Percentiles rank a stretch among this genome's conserved stretches.
phyloP scores from a whole-genome alignment of 2,797 vertebrate genomes.

The Karalla daura region DNA sequence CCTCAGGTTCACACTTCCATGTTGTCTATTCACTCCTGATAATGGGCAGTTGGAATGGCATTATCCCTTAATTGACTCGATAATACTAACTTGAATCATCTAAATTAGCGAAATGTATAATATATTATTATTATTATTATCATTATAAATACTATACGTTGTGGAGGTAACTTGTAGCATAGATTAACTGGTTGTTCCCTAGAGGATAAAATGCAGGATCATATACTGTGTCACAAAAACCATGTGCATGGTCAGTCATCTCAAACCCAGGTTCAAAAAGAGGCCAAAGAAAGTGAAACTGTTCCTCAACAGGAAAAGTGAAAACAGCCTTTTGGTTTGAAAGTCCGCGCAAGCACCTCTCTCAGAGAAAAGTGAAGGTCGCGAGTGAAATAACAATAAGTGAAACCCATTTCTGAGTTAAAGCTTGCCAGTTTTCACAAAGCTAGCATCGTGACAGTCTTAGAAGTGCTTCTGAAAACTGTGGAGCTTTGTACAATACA shows the following conservation, averaged over 20 bases:
- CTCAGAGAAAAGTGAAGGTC: neutral
- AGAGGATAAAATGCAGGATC: too few relatives aligned
- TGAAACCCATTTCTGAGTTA: neutral
- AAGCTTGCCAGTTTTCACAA: neutral
- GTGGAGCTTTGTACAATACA: neutral
- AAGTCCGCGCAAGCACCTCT: neutral
- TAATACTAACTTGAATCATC: too few relatives aligned
- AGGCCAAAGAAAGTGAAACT: neutral
- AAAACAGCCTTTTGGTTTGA: conserved; percentile 1
- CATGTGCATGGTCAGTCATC: neutral
- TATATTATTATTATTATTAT: too few relatives aligned
- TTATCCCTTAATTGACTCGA: too few relatives aligned
- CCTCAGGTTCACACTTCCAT: too few relatives aligned
- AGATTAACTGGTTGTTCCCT: too few relatives aligned
- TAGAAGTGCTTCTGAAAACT: neutral
- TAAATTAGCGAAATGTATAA: too few relatives aligned
- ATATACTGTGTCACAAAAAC: neutral
- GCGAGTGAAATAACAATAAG: neutral
- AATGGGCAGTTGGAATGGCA: too few relatives aligned
- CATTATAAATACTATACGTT: too few relatives aligned
- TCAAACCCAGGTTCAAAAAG: neutral
- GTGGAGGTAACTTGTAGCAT: too few relatives aligned
- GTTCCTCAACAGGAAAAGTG: neutral
- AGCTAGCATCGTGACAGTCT: neutral
- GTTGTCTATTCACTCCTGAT: too few relatives aligned